Conservation (phyloP, 1,140 invertebrate species). For the Magallana ariakensis region DNA sequence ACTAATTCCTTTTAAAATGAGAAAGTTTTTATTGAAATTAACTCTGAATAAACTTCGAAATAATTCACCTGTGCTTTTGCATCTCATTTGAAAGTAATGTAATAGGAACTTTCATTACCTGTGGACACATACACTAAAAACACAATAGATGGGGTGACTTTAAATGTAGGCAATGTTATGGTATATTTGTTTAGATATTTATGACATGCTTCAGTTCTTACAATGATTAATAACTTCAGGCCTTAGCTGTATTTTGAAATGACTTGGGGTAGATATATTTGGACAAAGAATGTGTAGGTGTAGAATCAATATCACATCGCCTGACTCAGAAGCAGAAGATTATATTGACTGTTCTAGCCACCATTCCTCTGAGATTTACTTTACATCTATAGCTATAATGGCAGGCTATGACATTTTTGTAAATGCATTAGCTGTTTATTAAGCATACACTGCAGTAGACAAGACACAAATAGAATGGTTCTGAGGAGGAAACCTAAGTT, state of each 20-base stretch:
- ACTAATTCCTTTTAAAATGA: no score
- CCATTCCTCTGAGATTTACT: not conserved
- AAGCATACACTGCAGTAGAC: not conserved
- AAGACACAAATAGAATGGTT: not conserved
- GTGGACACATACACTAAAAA: no score
- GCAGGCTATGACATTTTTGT: slow-evolving; percentile 1
- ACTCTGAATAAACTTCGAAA: no score
- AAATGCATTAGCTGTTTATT: slow-evolving; percentile 14
- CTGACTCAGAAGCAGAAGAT: not conserved
- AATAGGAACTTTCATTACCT: no score
- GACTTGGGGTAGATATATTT: not conserved
- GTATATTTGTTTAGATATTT: no score
- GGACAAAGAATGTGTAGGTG: slow-evolving; percentile 11
- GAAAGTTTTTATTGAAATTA: no score
- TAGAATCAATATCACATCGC: slow-evolving; percentile 5
- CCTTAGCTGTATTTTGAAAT: not conserved
- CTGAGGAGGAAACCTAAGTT: not conserved
- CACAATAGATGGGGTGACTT: no score
- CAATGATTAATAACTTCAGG: not conserved
- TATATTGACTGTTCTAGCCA: slow-evolving; percentile 1
- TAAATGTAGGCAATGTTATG: no score
- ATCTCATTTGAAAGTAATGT: no score
- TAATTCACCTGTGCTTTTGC: no score
- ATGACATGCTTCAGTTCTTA: no score
- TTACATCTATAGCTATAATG: not conserved